These are phyloP conservation scores for Onychomys arenicola DNA, from an alignment of 2,797 vertebrate species.

Conservation along the genomic window DNA sequence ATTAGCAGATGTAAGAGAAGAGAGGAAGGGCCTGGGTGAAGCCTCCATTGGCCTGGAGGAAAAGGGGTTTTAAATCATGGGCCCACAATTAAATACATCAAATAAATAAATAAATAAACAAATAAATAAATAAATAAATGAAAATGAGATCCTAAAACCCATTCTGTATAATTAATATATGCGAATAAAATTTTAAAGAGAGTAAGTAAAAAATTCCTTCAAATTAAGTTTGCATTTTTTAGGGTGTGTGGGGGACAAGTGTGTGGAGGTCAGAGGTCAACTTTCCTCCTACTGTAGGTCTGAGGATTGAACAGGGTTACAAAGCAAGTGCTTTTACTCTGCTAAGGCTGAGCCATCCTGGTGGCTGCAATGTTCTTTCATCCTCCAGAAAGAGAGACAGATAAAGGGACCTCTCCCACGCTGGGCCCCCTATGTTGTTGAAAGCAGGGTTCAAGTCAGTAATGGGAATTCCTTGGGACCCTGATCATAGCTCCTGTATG, in stretches of 20 bases:
- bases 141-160: neutral
- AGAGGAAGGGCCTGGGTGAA: neutral
- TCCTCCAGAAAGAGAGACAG: neutral
- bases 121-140: too few relatives aligned
- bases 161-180: neutral
- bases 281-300: neutral
- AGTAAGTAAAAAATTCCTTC: neutral
- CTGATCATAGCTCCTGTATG: neutral
- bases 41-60: neutral
- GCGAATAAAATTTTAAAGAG: neutral
- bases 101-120: too few relatives aligned
- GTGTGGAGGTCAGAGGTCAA: neutral
- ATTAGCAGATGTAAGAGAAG: neutral
- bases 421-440: neutral
- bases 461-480: too few relatives aligned
- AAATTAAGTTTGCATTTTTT: neutral
- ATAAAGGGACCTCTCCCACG: neutral
- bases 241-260: neutral
- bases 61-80: neutral
- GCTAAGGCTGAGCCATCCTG: neutral
- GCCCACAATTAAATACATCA: too few relatives aligned
- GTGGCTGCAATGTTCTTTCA: neutral
- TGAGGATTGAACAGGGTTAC: neutral
- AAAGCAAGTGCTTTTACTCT: neutral
- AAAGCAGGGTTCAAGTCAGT: neutral